Evolutionary conservation across 2,113 vertebrate species (phyloP).

Genomic region (Notothenia rossii): DNA sequence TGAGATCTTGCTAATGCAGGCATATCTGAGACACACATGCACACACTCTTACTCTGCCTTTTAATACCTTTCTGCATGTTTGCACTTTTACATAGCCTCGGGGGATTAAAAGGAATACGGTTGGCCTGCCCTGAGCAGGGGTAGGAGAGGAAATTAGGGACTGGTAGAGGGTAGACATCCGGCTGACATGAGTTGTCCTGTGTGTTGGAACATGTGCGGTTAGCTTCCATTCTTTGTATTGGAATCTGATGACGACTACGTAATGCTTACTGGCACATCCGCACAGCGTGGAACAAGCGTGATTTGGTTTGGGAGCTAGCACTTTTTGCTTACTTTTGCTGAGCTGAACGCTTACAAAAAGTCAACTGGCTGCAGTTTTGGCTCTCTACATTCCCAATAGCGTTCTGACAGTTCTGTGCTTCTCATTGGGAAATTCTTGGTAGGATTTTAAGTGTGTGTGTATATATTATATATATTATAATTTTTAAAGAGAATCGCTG

Average conservation of each 20-base stretch:
- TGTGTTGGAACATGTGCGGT: conserved; percentile 39
- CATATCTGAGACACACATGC: conserved; percentile 72
- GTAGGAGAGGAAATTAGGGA: conserved; percentile 46
- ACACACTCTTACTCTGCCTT: conserved; percentile 63
- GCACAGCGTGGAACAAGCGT: conserved; percentile 45
- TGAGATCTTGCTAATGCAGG: conserved; percentile 72
- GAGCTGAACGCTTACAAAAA: conserved; percentile 53
- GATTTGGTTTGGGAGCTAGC: conserved; percentile 51
- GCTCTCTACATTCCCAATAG: conserved; percentile 26
- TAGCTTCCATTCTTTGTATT: conserved; percentile 21
- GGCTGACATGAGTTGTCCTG: conserved; percentile 44
- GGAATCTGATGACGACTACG: conserved; percentile 43
- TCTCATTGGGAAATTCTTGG: conserved; percentile 26
- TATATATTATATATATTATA: background rate
- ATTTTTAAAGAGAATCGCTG: background rate
- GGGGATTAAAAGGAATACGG: conserved; percentile 68
- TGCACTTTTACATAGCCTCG: conserved; percentile 70
- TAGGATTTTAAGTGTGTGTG: conserved; percentile 3
- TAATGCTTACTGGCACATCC: conserved; percentile 47
- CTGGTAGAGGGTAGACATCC: conserved; percentile 56
- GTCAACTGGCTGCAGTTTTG: conserved; percentile 57
- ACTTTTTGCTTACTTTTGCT: conserved; percentile 63
- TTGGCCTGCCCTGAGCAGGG: conserved; percentile 40
- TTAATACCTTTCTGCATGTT: conserved; percentile 74
- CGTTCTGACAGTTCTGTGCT: conserved; percentile 26